Evolutionary conservation across 2,113 vertebrate genomes (phyloP).

Genomic region (Leucoraja erinaceus): DNA sequence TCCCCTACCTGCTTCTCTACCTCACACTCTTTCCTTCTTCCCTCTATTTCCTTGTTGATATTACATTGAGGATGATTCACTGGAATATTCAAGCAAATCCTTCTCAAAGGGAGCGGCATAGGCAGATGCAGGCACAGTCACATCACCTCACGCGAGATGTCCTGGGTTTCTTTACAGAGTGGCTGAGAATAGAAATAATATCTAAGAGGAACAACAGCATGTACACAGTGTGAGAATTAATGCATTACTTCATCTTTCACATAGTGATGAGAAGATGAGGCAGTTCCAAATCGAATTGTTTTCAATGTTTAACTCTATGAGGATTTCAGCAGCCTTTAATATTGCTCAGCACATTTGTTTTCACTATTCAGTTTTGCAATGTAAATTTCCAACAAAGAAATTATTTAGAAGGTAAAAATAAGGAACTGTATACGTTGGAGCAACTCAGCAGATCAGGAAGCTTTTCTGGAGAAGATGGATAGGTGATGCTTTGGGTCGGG

Average conservation of each 20-base stretch:
- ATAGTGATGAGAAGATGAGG: neutral
- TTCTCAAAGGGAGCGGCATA: neutral
- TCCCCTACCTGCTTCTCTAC: neutral
- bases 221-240: neutral
- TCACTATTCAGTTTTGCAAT: neutral
- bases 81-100: neutral
- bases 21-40: neutral
- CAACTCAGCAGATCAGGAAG: too few species aligned
- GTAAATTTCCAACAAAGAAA: neutral
- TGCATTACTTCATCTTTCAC: neutral
- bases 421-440: too few species aligned
- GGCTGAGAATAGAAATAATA: conserved; percentile 17
- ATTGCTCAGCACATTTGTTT: neutral
- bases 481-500: too few species aligned
- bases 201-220: conserved; percentile 6
- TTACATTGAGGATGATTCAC: neutral
- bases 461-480: too few species aligned
- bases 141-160: conserved; percentile 12
- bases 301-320: neutral
- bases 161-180: neutral
- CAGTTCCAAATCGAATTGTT: neutral
- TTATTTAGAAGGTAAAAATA: neutral
- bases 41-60: too few species aligned
- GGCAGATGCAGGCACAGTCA: conserved; percentile 22
- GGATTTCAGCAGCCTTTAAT: neutral